Base-by-base conservation (phyloP, 2,113 vertebrate genomes). In the Mormyrus iriodes region DNA sequence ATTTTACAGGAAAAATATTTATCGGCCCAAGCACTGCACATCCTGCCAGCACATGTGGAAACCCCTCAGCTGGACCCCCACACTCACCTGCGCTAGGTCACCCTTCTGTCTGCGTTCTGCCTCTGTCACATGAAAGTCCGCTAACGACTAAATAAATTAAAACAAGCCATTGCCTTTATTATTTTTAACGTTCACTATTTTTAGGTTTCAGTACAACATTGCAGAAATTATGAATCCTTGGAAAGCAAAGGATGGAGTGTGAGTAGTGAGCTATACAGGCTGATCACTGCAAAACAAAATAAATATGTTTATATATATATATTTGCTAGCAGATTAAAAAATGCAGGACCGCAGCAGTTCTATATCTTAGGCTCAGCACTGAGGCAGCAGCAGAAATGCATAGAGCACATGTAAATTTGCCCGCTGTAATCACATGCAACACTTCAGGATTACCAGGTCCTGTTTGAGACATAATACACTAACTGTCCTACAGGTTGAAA, bases 401-500 rank as follows among this genome's bases (percentile, higher is more conserved):
- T 24, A 53, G n/a, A 39, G 85, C 3, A 4, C 85, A 86, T 86
- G 48, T 39, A 86, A 86, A 86, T 86, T 27, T 55, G 85, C 44
- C 49, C 85, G 42, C 27, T 86, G 24, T 86, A 86, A 86, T 86
- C 49, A 53, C 48, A 86, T 53, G 27, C 51, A 53, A 39, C 24
- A 31, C n/a, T 86, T 53, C 85, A 35, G 49, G 85, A 86, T 39
- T 53, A 86, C 48, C 27, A 55, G 35, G 82, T 48, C 82, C 82
- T 84, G 39, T 84, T 48, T 84, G 82, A 84, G 44, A 84, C 44
- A 86, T 86, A 27, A 35, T 35, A 85, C 21, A 48, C 44, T n/a
- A n/a, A 85, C 85, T 86, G 85, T 86, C 85, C 49, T 53, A 39
- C 49, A 35, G 85, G 85, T 86, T 51, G n/a, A 51, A 46, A 85